phyloP scores from a whole-genome alignment of 37 sponge, comb jelly and placozoan species.

The Spongia lamella region DNA sequence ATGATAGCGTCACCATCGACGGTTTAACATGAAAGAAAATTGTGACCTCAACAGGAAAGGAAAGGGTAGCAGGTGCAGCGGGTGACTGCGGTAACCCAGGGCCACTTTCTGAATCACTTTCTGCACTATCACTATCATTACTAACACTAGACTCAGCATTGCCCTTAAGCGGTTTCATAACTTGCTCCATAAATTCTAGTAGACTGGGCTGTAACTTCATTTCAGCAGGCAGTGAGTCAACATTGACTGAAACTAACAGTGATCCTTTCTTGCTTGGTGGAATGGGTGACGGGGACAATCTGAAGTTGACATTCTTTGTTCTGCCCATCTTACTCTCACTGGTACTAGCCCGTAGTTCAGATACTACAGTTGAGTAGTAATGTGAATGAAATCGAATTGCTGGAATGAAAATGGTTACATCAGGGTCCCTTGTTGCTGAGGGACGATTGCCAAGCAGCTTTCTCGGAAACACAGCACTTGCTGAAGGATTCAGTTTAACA shows the following conservation, averaged over 20 bases:
- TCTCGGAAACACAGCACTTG: neutral
- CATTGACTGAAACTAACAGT: conserved; percentile 49
- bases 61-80: conserved; percentile 31
- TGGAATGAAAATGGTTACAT: conserved; percentile 46
- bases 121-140: conserved; percentile 10
- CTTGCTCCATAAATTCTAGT: conserved; percentile 86
- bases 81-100: neutral
- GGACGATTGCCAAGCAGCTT: neutral
- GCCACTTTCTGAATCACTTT: conserved; percentile 13
- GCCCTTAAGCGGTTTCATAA: conserved; percentile 41
- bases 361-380: conserved; percentile 59
- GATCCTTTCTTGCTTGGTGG: conserved; percentile 51
- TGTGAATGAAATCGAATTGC: conserved; percentile 63
- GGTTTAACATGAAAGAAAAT: conserved; percentile 77
- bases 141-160: neutral
- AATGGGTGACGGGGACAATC: neutral
- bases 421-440: neutral
- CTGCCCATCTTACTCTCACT: neutral
- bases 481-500: neutral
- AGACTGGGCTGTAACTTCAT: conserved; percentile 67
- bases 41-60: conserved; percentile 87
- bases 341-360: neutral
- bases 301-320: neutral
- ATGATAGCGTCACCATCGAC: conserved; percentile 72
- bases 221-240: conserved; percentile 68